Evolutionary conservation across 2,113 vertebrate species (phyloP), one percentile per base, ranked within the genome.

Genomic region (Cygnus buccinator): DNA sequence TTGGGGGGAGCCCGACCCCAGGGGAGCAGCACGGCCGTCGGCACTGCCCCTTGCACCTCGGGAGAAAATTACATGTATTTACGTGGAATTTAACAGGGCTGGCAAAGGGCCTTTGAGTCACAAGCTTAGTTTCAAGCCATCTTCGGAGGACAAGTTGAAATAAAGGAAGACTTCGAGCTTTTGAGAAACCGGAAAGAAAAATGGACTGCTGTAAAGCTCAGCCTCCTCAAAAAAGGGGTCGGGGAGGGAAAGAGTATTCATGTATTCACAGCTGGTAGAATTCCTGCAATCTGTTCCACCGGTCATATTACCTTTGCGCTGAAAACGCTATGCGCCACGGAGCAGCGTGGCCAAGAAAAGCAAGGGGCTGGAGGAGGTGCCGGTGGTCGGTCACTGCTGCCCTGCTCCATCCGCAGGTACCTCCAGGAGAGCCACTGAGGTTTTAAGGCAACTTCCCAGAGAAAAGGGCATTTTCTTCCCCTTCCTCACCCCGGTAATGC

Each of bases 251-350:
- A 84, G 86, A 93, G 93, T 68, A 96, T 90, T 95, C 2, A 8
- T 94, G 95, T 96, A 83, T 90, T 96, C 95, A 94, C 95, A 96
- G 95, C 95, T 96, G 96, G 94, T 89, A 92, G 78, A 78, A 97
- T 96, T 96, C 95, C 92, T 96, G 90, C 95, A 95, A 96, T 96
- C 95, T 97, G 96, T 96, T 97, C 95, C 96, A 94, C 86, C 3
- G 92, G 57, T 97, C 95, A 84, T 20, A 31, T 96, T 97, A 96
- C 95, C 92, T 74, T n/a, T 52, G 52, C 79, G 22, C 68, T 0
- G 18, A 81, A 81, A 37, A 68, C 1, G 3, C 88, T 77, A 13
- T 0, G 8, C 21, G 10, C 55, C 61, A 19, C 2, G 1, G 50
- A 75, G 80, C 65, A 31, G 65, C 11, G 0, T 2, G 0, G 95